Evolutionary conservation across 2,888 invertebrate species (phyloP).

Genomic region (Epinotia nisella): DNA sequence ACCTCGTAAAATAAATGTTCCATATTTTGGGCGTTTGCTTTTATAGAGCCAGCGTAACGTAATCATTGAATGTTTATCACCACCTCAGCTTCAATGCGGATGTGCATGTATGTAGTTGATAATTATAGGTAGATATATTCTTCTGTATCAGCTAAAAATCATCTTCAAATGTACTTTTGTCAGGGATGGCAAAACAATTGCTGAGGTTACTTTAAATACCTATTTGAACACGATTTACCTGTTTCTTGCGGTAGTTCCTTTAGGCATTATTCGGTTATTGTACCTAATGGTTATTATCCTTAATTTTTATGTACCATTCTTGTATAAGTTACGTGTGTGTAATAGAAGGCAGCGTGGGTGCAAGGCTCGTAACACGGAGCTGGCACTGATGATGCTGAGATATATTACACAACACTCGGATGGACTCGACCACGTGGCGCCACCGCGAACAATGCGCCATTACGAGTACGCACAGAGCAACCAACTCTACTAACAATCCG

Average conservation of each 20-base stretch:
- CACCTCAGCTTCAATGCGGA: neutral
- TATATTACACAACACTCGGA: constrained; percentile 41
- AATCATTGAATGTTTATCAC: constrained; percentile 27
- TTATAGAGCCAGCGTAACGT: constrained; percentile 16
- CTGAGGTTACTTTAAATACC: neutral
- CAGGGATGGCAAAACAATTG: neutral
- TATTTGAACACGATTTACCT: neutral
- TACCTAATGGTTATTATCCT: neutral
- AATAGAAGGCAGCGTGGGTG: constrained; percentile 20
- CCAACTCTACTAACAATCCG: neutral
- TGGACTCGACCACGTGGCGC: constrained; percentile 51
- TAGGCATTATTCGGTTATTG: neutral
- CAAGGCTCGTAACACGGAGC: constrained; percentile 10
- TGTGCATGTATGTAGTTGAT: neutral
- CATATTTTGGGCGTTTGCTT: constrained; percentile 23
- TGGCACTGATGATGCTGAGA: constrained; percentile 35
- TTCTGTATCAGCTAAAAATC: too few relatives aligned
- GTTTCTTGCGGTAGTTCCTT: neutral
- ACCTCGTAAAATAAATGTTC: constrained; percentile 18
- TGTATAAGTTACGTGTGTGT: neutral
- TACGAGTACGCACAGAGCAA: constrained; percentile 53
- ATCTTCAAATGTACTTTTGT: too few relatives aligned
- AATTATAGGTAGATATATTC: too few relatives aligned
- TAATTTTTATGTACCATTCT: neutral
- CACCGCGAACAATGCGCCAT: constrained; percentile 64